Evolutionary conservation across 2,888 invertebrate species (phyloP).

Genomic region (Phasia obesa): DNA sequence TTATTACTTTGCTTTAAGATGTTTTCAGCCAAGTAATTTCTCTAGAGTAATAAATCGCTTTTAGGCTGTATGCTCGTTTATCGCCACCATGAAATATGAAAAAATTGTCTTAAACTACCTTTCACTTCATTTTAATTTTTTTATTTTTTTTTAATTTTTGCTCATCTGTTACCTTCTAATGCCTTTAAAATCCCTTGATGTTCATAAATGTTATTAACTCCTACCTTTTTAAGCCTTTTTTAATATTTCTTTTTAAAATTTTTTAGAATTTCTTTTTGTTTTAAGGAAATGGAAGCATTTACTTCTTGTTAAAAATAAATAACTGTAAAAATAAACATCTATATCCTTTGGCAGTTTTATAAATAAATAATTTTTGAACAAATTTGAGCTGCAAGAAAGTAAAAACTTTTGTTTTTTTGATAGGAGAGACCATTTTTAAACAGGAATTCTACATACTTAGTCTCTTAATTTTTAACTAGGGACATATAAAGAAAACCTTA

Average conservation of each 20-base stretch:
- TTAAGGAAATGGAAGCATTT: slow-evolving; percentile 37
- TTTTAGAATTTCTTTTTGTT: not conserved
- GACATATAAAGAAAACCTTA: no score
- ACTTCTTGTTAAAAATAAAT: slow-evolving; percentile 42
- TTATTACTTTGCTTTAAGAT: not conserved
- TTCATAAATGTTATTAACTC: slow-evolving; percentile 45
- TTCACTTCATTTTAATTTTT: not conserved
- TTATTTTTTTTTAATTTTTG: no score
- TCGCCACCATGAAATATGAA: not conserved
- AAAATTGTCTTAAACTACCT: not conserved
- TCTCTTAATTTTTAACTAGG: no score
- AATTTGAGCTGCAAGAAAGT: slow-evolving; percentile 71
- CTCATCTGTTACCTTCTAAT: no score
- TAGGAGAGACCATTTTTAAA: no score
- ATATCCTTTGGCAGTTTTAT: slow-evolving; percentile 77
- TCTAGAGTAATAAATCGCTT: slow-evolving; percentile 51
- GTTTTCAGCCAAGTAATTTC: slow-evolving; percentile 62
- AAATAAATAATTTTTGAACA: slow-evolving; percentile 78
- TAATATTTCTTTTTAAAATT: not conserved
- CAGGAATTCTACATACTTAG: no score
- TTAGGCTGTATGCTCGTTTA: not conserved
- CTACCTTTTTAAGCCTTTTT: slow-evolving; percentile 44
- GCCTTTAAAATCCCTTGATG: slow-evolving; percentile 40
- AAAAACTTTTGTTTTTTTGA: no score
- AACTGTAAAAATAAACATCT: slow-evolving; percentile 63